These are phyloP conservation scores for Amphipyra tragopoginis DNA, from an alignment of 2,888 invertebrate genomes.

Conservation along the genomic window DNA sequence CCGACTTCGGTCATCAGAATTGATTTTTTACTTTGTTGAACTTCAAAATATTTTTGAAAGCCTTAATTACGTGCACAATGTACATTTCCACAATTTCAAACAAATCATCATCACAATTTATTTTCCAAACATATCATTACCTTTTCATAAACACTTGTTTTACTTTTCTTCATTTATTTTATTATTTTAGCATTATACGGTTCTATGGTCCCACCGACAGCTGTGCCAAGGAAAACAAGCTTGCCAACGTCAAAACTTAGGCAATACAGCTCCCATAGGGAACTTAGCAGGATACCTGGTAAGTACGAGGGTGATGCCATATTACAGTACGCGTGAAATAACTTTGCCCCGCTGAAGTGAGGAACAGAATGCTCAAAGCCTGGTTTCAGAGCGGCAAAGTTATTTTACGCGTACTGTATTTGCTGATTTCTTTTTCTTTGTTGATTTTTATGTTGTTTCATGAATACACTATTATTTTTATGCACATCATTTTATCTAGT, in stretches of 20 bases:
- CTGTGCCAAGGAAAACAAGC: conserved; percentile 74
- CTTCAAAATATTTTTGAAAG: no score
- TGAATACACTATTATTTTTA: background rate
- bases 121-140: background rate
- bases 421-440: background rate
- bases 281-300: conserved; percentile 86
- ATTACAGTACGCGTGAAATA: no score
- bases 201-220: conserved; percentile 75
- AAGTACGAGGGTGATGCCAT: conserved; percentile 40
- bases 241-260: conserved; percentile 87
- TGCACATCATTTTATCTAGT: no score
- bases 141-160: conserved; percentile 17
- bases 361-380: no score
- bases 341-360: no score
- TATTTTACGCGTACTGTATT: no score
- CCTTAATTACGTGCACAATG: no score
- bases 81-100: conserved; percentile 1
- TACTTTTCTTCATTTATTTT: conserved; percentile 39
- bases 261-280: conserved; percentile 88
- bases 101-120: conserved; percentile 1
- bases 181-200: conserved; percentile 74
- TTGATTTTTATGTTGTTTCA: background rate
- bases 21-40: no score
- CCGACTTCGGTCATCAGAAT: no score
- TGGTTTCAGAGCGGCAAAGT: no score